These are phyloP conservation scores for Acleris literana DNA, from an alignment of 2,888 invertebrate genomes.

Conservation along the genomic window DNA sequence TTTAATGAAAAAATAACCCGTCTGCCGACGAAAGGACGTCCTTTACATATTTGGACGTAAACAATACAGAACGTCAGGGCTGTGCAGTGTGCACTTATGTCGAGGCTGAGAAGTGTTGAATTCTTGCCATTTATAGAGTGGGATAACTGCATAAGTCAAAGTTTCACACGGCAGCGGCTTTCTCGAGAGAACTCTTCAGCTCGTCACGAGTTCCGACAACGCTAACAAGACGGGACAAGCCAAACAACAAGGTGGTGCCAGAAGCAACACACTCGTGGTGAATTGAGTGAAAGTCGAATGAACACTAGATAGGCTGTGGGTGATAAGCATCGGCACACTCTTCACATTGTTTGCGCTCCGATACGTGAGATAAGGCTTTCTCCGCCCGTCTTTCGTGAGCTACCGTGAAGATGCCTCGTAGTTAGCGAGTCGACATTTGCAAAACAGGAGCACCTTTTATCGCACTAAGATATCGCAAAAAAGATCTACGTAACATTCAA, in stretches of 20 bases:
- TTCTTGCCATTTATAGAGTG: conserved; percentile 26
- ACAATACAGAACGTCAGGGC: conserved; percentile 51
- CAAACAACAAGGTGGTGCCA: conserved; percentile 61
- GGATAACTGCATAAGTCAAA: conserved; percentile 36
- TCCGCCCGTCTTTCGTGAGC: conserved; percentile 67
- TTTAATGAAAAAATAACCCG: conserved; percentile 59
- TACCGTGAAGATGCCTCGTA: conserved; percentile 74
- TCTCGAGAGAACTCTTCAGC: conserved; percentile 46
- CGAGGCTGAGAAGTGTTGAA: conserved; percentile 31
- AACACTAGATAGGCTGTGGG: conserved; percentile 67
- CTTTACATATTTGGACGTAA: conserved; percentile 61
- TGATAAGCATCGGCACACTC: conserved; percentile 79
- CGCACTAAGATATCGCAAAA: conserved; percentile 54
- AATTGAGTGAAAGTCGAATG: conserved; percentile 72
- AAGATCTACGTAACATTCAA: conserved; percentile 5
- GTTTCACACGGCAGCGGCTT: conserved; percentile 40
- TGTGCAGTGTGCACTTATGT: conserved; percentile 41
- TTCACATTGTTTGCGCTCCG: conserved; percentile 77
- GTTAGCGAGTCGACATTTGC: conserved; percentile 64
- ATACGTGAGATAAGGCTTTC: conserved; percentile 80
- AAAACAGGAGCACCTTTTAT: conserved; percentile 63
- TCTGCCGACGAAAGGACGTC: conserved; percentile 52
- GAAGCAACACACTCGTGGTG: conserved; percentile 52
- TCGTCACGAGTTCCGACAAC: conserved; percentile 50
- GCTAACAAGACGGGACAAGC: conserved; percentile 60